Percentiles rank a stretch among this genome's conserved stretches.
Conservation (phyloP, 2,113 vertebrate species). For the Tyrannus savana region DNA sequence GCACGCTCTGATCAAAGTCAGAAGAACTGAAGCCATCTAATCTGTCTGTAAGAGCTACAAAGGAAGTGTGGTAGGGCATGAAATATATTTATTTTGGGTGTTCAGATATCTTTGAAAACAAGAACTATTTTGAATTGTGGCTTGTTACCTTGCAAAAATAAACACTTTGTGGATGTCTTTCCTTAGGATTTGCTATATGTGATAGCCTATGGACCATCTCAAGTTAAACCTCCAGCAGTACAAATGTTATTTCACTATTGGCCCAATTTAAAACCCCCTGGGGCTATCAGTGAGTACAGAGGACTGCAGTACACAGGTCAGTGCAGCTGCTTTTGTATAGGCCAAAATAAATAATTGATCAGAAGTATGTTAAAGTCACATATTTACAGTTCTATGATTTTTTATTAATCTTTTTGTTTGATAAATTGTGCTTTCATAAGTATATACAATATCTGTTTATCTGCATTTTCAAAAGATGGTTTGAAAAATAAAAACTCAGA, state of each 20-base stretch:
- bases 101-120: neutral
- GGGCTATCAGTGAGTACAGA: constrained; percentile 97
- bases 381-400: neutral
- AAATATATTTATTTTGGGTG: neutral
- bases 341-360: neutral
- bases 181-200: constrained; percentile 95
- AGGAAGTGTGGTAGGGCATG: neutral
- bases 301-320: constrained; percentile 98
- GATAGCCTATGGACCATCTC: constrained; percentile 97
- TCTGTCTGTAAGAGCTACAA: neutral
- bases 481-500: neutral
- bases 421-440: neutral
- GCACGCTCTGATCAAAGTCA: neutral
- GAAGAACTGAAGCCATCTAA: neutral
- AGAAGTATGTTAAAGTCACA: neutral
- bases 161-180: neutral
- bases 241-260: constrained; percentile 99
- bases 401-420: neutral
- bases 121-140: neutral
- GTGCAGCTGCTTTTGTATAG: constrained; percentile 9
- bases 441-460: neutral
- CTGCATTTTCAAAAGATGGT: neutral
- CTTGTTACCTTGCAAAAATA: neutral
- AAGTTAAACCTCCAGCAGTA: constrained; percentile 97
- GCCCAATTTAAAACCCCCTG: constrained; percentile 98